Base-by-base conservation (phyloP, 2,888 invertebrate species). In the Andrena bucephala region DNA sequence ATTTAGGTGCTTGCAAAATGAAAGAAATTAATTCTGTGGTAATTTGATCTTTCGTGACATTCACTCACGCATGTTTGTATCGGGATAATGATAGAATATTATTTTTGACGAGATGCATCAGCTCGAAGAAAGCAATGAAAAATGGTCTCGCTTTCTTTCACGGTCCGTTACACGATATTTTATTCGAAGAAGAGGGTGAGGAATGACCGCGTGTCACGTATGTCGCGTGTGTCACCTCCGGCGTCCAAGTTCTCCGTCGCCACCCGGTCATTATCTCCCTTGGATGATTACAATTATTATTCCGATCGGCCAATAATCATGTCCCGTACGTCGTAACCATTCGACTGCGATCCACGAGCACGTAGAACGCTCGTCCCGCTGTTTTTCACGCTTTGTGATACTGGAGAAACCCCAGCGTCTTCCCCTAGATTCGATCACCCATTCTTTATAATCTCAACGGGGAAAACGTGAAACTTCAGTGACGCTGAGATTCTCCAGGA, bases 201-300 rank as follows among this genome's bases (percentile, higher is more conserved):
- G 42, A 42, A 85, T 71, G 87, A 63, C 74, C 81, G 69, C 75
- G 78, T 75, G 81, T 84, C 78, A 77, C 81, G 75, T 74, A 54
- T 50, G 62, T 73, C 83, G 81, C 66, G 72, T 77, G 87, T 90
- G 91, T 90, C 90, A 91, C 88, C 91, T 89, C 84, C 86, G 84
- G 84, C 87, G 85, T 70, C 84, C 66, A 72, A 62, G 54, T 48
- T 63, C 29, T 59, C 52, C 67, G 31, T 62, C 77, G 74, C 77
- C 81, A 65, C 71, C 73, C 87, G 90, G 87, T 90, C 90, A 89
- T 92, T 92, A 92, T 89, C 85, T 76, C 73, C 81, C 84, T 82
- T 77, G 86, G 87, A 90, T 90, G 92, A 93, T 92, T 92, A 91
- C 91, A 91, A 93, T 93, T 91, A 92, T 93, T 93, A 92, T 90